Evolutionary conservation across 2,113 vertebrate genomes (phyloP).

Genomic region (Bujurquina vittata): DNA sequence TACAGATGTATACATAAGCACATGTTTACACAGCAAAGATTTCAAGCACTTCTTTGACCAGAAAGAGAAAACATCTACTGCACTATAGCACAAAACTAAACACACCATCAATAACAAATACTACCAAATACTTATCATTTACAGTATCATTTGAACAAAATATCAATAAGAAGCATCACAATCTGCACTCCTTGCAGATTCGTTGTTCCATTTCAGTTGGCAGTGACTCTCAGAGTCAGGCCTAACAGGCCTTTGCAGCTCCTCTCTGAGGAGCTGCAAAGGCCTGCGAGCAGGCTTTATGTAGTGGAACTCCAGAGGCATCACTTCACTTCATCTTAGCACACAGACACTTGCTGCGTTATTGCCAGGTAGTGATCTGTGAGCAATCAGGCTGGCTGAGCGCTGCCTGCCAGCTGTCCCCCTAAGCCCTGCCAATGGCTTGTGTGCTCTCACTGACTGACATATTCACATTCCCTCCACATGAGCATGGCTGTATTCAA

Average conservation of each 20-base stretch:
- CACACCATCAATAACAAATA: neutral
- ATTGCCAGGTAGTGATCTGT: slow-evolving; percentile 58
- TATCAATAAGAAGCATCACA: neutral
- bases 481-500: slow-evolving; percentile 27
- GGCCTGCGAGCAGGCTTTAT: slow-evolving; percentile 28
- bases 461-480: slow-evolving; percentile 6
- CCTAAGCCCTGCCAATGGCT: neutral
- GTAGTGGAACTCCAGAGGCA: neutral
- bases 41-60: neutral
- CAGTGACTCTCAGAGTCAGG: neutral
- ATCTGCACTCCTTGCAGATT: neutral
- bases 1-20: neutral
- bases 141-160: neutral
- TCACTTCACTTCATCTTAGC: slow-evolving; percentile 37
- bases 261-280: slow-evolving; percentile 33
- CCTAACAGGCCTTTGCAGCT: slow-evolving; percentile 5
- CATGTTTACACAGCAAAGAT: neutral
- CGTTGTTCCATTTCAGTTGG: neutral
- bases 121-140: neutral
- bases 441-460: slow-evolving; percentile 19
- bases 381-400: slow-evolving; percentile 29
- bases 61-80: neutral
- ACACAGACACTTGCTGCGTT: slow-evolving; percentile 42
- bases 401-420: slow-evolving; percentile 49
- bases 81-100: neutral